These are phyloP conservation scores for Cosmia pyralina DNA, from an alignment of 2,888 invertebrate genomes.

Conservation along the genomic window DNA sequence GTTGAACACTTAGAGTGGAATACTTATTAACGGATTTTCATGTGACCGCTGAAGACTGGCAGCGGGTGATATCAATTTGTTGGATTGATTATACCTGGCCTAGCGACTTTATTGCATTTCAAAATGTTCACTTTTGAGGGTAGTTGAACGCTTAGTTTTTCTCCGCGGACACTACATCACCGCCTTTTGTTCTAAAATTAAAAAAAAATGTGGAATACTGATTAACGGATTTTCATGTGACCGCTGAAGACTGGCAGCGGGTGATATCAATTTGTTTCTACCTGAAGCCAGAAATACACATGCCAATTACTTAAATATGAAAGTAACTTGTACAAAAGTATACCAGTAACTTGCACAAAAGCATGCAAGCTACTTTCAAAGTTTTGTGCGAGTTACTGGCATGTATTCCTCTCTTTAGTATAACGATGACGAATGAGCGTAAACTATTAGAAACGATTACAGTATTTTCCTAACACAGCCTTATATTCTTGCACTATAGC, in stretches of 20 bases:
- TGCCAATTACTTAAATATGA: background rate
- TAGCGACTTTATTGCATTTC: slow-evolving; percentile 24
- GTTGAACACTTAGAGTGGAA: background rate
- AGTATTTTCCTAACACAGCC: slow-evolving; percentile 52
- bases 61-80: background rate
- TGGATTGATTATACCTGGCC: slow-evolving; percentile 26
- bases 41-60: too few species aligned
- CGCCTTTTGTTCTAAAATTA: background rate
- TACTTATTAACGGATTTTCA: background rate
- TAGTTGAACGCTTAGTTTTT: slow-evolving; percentile 11
- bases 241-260: too few species aligned
- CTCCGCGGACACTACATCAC: background rate
- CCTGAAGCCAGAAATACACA: background rate
- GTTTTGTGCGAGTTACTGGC: background rate
- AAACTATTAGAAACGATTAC: slow-evolving; percentile 22
- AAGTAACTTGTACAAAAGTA: too few species aligned
- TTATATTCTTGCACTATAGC: slow-evolving; percentile 49
- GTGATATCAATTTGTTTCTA: background rate
- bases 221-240: background rate
- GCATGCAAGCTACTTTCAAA: background rate
- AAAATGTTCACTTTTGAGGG: slow-evolving; percentile 20
- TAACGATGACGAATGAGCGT: background rate
- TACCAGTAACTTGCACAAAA: background rate
- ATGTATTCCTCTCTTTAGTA: background rate
- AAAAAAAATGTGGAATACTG: background rate